A percentile compares a stretch with the other conserved stretches of the same genome.
phyloP scores from a whole-genome alignment of 2,113 vertebrate species.

The Semnopithecus entellus region DNA sequence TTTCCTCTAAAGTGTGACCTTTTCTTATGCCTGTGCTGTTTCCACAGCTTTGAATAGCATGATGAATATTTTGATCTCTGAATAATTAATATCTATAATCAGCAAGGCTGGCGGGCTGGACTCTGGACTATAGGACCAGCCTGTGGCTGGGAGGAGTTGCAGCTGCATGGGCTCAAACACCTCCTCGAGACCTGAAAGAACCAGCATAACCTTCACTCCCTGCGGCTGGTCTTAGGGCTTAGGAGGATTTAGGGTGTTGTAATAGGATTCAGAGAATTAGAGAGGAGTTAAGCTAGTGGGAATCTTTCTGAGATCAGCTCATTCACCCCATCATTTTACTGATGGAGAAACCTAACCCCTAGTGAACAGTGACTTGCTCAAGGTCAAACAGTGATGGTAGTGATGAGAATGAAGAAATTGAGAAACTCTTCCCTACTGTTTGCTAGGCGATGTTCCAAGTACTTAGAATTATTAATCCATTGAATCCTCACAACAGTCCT shows the following conservation, averaged over 20 bases:
- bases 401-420: neutral
- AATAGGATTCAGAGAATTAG: neutral
- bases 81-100: neutral
- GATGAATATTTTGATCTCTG: neutral
- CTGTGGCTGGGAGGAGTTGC: neutral
- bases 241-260: conserved; percentile 19
- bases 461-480: neutral
- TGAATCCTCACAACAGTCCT: neutral
- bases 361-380: neutral
- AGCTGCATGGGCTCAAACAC: neutral
- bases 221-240: neutral
- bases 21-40: neutral
- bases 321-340: too few species aligned
- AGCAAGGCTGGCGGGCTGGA: neutral
- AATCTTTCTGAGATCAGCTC: neutral
- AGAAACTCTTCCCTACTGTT: neutral
- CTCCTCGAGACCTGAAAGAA: neutral
- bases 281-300: neutral
- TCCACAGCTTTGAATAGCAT: neutral
- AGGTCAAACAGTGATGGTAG: neutral
- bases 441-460: neutral
- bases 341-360: neutral
- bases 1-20: neutral
- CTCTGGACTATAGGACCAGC: neutral
- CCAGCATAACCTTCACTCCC: neutral